Evolutionary conservation across 2,113 vertebrate species (phyloP), one percentile per base, ranked within the genome.

Genomic region (Tretioscincus oriximinensis): DNA sequence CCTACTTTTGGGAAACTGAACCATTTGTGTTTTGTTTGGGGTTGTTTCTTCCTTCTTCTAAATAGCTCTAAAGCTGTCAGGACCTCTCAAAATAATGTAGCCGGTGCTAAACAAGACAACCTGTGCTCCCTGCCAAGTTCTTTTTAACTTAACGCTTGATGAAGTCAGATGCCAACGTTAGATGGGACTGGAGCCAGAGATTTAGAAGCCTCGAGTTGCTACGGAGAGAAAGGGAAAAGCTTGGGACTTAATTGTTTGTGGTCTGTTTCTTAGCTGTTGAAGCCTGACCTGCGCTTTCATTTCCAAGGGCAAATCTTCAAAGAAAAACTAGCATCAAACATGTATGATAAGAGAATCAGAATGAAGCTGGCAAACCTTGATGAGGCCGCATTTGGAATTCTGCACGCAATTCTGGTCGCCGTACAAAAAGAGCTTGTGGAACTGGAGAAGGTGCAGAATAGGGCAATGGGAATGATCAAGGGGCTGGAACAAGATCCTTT

Each of bases 61-160:
- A 85, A 86, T 90, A 84, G 87, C 90, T 84, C 81, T 76, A 88
- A 92, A 87, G 78, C 78, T 84, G 51, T 82, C 78, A 80, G 72
- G 81, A 84, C 83, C 74, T 85, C 81, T 90, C 76, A 82, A 73
- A 90, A 76, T 87, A 85, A 83, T 83, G 79, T 84, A 86, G 88
- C 77, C 79, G 83, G 82, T 66, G 28, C 81, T 85, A 81, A 90
- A 80, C 1, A 31, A 87, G 80, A 81, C 0, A 1, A 76, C 61
- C 82, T 31, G 1, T 4, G 0, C 78, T 84, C 76, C 54, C 83
- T 91, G 90, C 90, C 91, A 90, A 84, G 81, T 86, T 81, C 84
- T 72, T 90, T 85, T 82, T 84, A 49, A 88, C 80, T 85, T 88
- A 91, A 91, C 86, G 87, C 75, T 89, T 92, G 81, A 88, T 86